These are phyloP conservation scores for Sciurus vulgaris DNA, from an alignment of 2,797 vertebrate genomes.

Conservation along the genomic window DNA sequence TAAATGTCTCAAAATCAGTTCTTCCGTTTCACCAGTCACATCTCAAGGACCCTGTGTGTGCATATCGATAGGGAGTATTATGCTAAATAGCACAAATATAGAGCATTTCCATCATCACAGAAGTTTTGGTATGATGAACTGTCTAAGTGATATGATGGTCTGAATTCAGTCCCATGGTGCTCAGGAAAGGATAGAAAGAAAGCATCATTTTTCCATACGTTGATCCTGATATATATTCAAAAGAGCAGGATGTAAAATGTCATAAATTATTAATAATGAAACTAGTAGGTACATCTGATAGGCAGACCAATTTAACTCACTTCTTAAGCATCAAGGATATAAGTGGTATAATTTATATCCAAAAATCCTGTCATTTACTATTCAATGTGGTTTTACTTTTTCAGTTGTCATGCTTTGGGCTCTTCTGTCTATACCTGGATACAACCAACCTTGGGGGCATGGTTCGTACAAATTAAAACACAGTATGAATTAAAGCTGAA, in stretches of 20 bases:
- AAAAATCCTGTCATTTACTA: background rate
- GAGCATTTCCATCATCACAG: background rate
- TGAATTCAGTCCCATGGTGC: background rate
- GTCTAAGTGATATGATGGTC: background rate
- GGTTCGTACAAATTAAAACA: background rate
- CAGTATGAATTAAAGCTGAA: background rate
- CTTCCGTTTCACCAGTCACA: background rate
- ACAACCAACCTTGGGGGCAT: background rate
- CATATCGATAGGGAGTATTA: background rate
- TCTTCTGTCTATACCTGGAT: background rate
- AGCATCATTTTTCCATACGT: background rate
- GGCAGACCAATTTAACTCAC: background rate
- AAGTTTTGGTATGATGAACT: background rate
- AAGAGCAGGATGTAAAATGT: background rate
- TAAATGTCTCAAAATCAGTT: background rate
- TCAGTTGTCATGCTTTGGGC: background rate
- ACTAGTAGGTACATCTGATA: background rate
- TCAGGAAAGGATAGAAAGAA: background rate
- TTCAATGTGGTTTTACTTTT: background rate
- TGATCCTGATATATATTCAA: background rate
- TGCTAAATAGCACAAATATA: background rate
- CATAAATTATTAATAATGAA: background rate
- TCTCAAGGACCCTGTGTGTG: background rate
- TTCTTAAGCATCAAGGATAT: background rate
- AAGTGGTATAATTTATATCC: background rate